Evolutionary conservation across 2,113 vertebrate genomes (phyloP).

Genomic region (Gymnobelideus leadbeateri): DNA sequence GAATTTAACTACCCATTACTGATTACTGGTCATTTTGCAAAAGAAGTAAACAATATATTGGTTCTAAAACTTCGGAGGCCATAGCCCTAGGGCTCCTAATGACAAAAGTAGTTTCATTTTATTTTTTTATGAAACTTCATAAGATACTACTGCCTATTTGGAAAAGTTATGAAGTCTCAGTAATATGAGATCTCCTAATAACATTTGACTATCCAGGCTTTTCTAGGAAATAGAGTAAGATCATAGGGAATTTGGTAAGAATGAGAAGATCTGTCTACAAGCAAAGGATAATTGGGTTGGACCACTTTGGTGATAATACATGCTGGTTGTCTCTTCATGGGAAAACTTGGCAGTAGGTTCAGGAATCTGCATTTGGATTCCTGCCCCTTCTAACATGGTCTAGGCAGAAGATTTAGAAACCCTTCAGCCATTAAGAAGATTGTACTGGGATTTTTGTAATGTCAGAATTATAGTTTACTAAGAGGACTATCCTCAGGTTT

Average conservation of each 20-base stretch:
- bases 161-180: conserved; percentile 24
- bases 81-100: not conserved
- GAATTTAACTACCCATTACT: not conserved
- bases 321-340: not conserved
- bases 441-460: not conserved
- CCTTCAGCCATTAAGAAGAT: not conserved
- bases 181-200: conserved; percentile 23
- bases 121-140: not conserved
- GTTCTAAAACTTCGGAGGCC: not conserved
- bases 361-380: not conserved
- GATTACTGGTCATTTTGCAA: conserved; percentile 25
- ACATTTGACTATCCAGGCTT: not conserved
- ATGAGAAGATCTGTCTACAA: conserved; percentile 13
- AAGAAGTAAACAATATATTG: not conserved
- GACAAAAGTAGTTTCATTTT: conserved; percentile 23
- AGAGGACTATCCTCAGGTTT: not conserved
- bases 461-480: not conserved
- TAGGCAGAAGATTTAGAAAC: not conserved
- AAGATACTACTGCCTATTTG: conserved; percentile 22
- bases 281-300: not conserved
- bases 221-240: conserved; percentile 1
- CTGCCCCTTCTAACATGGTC: not conserved
- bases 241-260: conserved; percentile 1
- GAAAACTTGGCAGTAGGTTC: conserved; percentile 13
- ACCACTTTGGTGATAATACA: not conserved